Evolutionary conservation across 2,888 invertebrate genomes (phyloP).

Genomic region (Rotaria magnacalcarata): DNA sequence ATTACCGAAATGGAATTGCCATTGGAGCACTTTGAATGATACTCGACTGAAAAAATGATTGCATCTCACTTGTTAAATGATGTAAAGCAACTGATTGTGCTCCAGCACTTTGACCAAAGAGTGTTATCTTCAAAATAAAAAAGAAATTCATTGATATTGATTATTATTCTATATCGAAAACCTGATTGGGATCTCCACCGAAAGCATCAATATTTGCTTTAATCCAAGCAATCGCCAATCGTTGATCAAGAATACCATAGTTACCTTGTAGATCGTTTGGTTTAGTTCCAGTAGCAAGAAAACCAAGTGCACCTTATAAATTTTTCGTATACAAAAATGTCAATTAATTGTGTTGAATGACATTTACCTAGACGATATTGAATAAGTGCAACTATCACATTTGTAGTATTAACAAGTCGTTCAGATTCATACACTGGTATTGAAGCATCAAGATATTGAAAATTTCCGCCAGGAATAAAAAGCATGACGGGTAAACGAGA

Average conservation of each 20-base stretch:
- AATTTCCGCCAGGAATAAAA: constrained; percentile 57
- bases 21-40: constrained; percentile 33
- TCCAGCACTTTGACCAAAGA: constrained; percentile 39
- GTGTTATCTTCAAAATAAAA: constrained; percentile 46
- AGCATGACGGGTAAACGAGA: constrained; percentile 52
- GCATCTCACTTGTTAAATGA: background rate
- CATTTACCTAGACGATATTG: constrained; percentile 57
- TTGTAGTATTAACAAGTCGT: constrained; percentile 51
- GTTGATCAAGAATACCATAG: constrained; percentile 36
- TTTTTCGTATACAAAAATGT: background rate
- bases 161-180: background rate
- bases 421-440: constrained; percentile 55
- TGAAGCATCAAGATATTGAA: constrained; percentile 52
- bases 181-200: constrained; percentile 28
- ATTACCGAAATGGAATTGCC: constrained; percentile 34
- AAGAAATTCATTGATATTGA: too few relatives aligned
- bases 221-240: constrained; percentile 35
- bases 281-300: constrained; percentile 21
- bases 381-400: constrained; percentile 55
- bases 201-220: constrained; percentile 29
- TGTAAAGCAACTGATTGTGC: constrained; percentile 38
- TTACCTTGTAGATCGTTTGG: constrained; percentile 25
- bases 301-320: constrained; percentile 30
- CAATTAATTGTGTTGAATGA: background rate
- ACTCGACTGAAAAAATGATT: background rate